Conservation (phyloP, 2,888 invertebrate species). For the Rotaria socialis region DNA sequence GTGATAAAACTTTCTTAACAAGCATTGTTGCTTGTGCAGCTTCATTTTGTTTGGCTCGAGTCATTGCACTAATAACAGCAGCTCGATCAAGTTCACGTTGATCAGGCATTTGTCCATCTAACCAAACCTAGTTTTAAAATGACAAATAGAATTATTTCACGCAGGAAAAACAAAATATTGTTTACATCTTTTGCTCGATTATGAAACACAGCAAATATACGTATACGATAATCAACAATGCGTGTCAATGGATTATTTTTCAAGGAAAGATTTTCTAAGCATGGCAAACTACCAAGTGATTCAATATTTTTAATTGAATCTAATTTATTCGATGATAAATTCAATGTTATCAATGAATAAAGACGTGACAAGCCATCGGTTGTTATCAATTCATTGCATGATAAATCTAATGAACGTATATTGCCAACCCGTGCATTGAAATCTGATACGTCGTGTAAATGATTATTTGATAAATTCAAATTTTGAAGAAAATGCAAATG, state of each 20-base stretch:
- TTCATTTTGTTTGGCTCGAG: constrained; percentile 24
- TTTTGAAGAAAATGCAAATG: constrained; percentile 35
- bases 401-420: constrained; percentile 32
- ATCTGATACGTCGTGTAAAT: constrained; percentile 26
- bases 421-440: constrained; percentile 8
- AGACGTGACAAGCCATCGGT: constrained; percentile 16
- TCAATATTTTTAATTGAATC: constrained; percentile 32
- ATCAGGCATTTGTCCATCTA: constrained; percentile 37
- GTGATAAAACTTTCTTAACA: constrained; percentile 21
- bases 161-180: background rate
- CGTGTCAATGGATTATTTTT: constrained; percentile 36
- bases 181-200: constrained; percentile 32
- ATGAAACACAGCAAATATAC: constrained; percentile 3
- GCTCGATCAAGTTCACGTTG: constrained; percentile 33
- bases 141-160: too few species aligned
- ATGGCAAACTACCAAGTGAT: constrained; percentile 28
- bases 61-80: constrained; percentile 17
- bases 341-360: constrained; percentile 11
- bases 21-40: constrained; percentile 31
- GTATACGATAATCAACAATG: constrained; percentile 33
- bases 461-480: constrained; percentile 36
- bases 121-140: background rate
- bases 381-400: constrained; percentile 1
- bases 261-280: constrained; percentile 23
- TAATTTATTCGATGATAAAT: constrained; percentile 20